Evolutionary conservation across 2,888 invertebrate species (phyloP), one percentile per base, ranked within the genome.

Genomic region (Pyrgus malvae): DNA sequence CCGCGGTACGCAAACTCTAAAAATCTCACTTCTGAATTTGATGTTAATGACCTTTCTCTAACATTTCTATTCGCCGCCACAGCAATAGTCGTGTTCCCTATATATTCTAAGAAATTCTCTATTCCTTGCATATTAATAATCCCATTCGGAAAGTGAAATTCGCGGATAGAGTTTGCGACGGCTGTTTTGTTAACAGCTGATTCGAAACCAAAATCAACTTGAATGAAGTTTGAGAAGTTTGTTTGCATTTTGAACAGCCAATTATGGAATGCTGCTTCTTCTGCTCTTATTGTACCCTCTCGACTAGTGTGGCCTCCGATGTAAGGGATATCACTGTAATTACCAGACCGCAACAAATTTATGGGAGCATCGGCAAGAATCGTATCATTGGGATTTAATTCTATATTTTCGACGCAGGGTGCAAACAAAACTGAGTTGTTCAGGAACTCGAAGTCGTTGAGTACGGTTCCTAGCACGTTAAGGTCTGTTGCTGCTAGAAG

Each of bases 371-470:
- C 78, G 9, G 67, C 55, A 1, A 90, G 57, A 16, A 88, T 68
- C 3, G 80, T 74, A 1, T 74, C 69, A 40, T 76, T 75, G 1
- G 66, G 53, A 16, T 69, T 71, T 0, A 72, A 49, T 23, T 67
- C 60, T 6, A 44, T 11, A 48, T 80, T 74, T 64, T 90, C 89
- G 7, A 90, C 64, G 48, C 89, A 90, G 1, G 89, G 89, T 0
- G 85, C 87, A 49, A 90, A 90, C 8, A 85, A 59, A 6, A 76
- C 68, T 1, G 86, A 79, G 53, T 85, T 84, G 35, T 89, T 85
- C 14, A 61, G 66, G 33, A 82, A 81, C 31, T 70, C 70, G 44
- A 80, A 76, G 0, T 72, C 73, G 2, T 57, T 69, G 6, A 89
- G 61, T 0, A 70, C 71, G 4, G 56, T 41, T 8, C 66, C 61